These are phyloP conservation scores for Electrophaes corylata DNA, from an alignment of 2,888 invertebrate species.

Conservation along the genomic window DNA sequence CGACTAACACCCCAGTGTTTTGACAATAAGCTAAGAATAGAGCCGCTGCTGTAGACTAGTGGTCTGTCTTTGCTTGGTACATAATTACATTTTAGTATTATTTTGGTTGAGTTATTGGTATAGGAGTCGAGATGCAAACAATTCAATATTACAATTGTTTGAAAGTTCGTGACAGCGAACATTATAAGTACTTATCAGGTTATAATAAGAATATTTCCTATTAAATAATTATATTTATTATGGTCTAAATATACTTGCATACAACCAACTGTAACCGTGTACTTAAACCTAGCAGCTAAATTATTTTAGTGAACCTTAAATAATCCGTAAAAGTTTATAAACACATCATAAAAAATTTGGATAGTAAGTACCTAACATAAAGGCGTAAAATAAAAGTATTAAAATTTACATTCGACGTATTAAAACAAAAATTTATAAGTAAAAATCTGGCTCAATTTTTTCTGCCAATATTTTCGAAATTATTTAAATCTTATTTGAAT, in stretches of 20 bases:
- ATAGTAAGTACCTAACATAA: not conserved
- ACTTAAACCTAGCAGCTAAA: not conserved
- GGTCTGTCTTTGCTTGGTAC: constrained; percentile 62
- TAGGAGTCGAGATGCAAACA: not conserved
- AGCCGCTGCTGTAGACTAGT: constrained; percentile 65
- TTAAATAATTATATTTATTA: not conserved
- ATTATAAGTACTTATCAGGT: not conserved
- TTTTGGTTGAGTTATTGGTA: too few species aligned
- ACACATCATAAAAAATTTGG: not conserved
- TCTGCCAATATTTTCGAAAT: constrained; percentile 5
- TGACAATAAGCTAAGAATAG: constrained; percentile 79
- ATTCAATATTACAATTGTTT: not conserved
- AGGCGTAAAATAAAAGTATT: not conserved
- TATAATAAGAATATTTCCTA: not conserved
- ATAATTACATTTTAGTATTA: constrained; percentile 6
- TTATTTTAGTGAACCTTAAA: not conserved
- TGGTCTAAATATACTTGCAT: not conserved
- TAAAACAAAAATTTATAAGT: not conserved
- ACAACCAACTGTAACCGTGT: not conserved
- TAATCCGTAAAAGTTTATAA: not conserved
- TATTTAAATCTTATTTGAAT: constrained; percentile 7
- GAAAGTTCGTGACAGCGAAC: not conserved
- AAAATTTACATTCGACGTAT: not conserved
- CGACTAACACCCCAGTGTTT: constrained; percentile 75
- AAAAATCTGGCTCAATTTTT: constrained; percentile 22